Evolutionary conservation across 23 tunicate species (phyloP).

Genomic region (Halocynthia aurantium): DNA sequence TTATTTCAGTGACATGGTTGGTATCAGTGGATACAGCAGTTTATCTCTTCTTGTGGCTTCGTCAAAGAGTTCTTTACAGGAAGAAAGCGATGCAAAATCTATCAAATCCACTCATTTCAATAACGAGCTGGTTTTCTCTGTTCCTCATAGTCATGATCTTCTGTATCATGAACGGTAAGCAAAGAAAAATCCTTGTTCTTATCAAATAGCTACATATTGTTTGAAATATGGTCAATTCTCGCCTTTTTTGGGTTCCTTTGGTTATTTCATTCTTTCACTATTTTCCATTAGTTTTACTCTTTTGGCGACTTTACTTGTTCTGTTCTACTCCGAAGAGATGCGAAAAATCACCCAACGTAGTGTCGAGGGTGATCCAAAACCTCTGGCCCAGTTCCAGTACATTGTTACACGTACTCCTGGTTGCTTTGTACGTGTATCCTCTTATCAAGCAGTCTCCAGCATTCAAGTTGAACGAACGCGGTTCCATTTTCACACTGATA

Average conservation of each 20-base stretch:
- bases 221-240: neutral
- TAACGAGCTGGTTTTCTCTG: conserved; percentile 15
- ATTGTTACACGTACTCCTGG: neutral
- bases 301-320: neutral
- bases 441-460: neutral
- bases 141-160: neutral
- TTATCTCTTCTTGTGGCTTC: conserved; percentile 21
- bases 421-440: conserved; percentile 7
- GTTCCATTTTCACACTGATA: neutral
- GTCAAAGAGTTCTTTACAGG: conserved; percentile 15
- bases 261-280: neutral
- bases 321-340: neutral
- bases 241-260: neutral
- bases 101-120: conserved; percentile 2
- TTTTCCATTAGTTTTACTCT: neutral
- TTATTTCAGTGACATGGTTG: conserved; percentile 18
- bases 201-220: neutral
- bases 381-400: neutral
- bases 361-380: neutral
- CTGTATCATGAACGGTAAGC: conserved; percentile 7
- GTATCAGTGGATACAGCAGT: conserved; percentile 23
- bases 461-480: neutral
- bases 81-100: conserved; percentile 1
- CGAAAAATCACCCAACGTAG: neutral
- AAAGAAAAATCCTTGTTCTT: neutral